phyloP scores from a whole-genome alignment of 2,797 vertebrate genomes.

The Enteromius unitaeniatus region DNA sequence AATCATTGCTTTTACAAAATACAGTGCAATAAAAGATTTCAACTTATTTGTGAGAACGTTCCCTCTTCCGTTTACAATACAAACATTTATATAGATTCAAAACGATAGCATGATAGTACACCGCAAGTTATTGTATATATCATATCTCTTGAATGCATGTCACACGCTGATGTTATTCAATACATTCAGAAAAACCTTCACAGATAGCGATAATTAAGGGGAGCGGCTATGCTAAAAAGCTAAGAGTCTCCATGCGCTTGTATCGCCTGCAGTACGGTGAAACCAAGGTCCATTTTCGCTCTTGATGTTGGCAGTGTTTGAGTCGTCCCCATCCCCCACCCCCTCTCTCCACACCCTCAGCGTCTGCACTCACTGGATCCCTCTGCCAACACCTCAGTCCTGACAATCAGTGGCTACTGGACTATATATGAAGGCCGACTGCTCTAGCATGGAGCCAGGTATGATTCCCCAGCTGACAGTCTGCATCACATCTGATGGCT shows the following conservation, averaged over 20 bases:
- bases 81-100: background rate
- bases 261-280: slow-evolving; percentile 45
- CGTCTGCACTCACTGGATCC: slow-evolving; percentile 80
- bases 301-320: slow-evolving; percentile 58
- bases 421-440: slow-evolving; percentile 60
- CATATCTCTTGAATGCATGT: background rate
- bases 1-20: background rate
- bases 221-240: slow-evolving; percentile 40
- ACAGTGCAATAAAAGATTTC: slow-evolving; percentile 4
- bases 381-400: slow-evolving; percentile 66
- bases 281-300: slow-evolving; percentile 41
- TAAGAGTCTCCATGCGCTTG: slow-evolving; percentile 25
- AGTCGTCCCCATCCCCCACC: slow-evolving; percentile 58
- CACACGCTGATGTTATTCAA: slow-evolving; percentile 10
- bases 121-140: background rate
- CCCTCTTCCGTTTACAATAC: background rate
- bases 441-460: slow-evolving; percentile 63
- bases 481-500: slow-evolving; percentile 63
- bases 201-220: slow-evolving; percentile 18
- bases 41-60: background rate
- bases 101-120: background rate
- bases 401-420: slow-evolving; percentile 64
- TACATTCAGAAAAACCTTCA: background rate
- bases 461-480: slow-evolving; percentile 66
- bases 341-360: slow-evolving; percentile 73